Percentiles rank a stretch among this genome's conserved stretches.
Evolutionary conservation across 2,888 invertebrate genomes (phyloP).

Genomic region (Drosophila demipolita): DNA sequence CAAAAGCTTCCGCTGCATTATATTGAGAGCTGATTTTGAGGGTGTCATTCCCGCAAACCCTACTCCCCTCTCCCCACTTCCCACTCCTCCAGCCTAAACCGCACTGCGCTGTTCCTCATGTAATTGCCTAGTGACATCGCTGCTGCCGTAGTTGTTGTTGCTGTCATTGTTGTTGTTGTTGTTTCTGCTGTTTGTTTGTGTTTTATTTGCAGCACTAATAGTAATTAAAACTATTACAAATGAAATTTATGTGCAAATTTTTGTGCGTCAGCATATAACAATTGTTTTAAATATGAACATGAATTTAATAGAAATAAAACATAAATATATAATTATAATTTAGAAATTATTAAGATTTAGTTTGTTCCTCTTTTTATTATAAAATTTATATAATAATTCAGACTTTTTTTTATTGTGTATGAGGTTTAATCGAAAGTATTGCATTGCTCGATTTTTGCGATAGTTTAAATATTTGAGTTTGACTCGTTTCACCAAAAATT

Average conservation of each 20-base stretch:
- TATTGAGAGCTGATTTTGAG: slow-evolving; percentile 79
- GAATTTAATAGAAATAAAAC: neutral
- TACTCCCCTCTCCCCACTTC: neutral
- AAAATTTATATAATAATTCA: neutral
- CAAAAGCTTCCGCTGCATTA: slow-evolving; percentile 79
- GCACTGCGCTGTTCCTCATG: slow-evolving; percentile 48
- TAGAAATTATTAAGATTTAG: neutral
- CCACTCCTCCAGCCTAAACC: neutral
- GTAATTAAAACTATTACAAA: slow-evolving; percentile 74
- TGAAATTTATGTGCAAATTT: slow-evolving; percentile 53
- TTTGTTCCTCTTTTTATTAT: neutral
- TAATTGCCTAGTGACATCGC: slow-evolving; percentile 76
- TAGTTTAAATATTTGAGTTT: neutral
- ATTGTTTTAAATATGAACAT: neutral
- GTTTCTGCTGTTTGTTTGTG: slow-evolving; percentile 10
- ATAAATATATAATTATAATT: neutral
- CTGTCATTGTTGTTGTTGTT: slow-evolving; percentile 13
- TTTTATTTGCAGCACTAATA: slow-evolving; percentile 52
- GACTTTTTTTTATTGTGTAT: neutral
- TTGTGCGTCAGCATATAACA: slow-evolving; percentile 1
- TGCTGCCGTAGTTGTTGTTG: slow-evolving; percentile 34
- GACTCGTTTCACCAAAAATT: neutral
- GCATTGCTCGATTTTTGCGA: neutral
- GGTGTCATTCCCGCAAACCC: slow-evolving; percentile 27
- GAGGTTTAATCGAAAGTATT: neutral